Evolutionary conservation across 2,888 invertebrate genomes (phyloP).

Genomic region (Caenorhabditis sp.): DNA sequence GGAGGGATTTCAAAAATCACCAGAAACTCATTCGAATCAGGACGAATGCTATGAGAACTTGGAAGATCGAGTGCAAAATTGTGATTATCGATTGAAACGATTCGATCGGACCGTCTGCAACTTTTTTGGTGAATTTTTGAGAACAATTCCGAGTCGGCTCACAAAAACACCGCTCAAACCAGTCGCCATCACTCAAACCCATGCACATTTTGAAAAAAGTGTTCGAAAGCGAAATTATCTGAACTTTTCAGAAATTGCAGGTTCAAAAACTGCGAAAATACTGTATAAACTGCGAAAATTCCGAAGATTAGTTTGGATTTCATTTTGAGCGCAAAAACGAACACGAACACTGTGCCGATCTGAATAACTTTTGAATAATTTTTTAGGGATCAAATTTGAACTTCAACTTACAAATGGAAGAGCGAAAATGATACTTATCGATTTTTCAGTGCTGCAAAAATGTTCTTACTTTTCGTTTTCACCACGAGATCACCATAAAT

Average conservation of each 20-base stretch:
- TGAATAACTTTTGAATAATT: no score
- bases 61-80: slow-evolving; percentile 24
- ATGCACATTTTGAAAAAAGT: slow-evolving; percentile 12
- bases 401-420: slow-evolving; percentile 15
- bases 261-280: no score
- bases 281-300: slow-evolving; percentile 21
- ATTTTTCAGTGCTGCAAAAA: slow-evolving; percentile 12
- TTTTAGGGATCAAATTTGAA: background rate
- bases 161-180: slow-evolving; percentile 7
- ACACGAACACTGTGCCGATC: slow-evolving; percentile 14
- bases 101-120: slow-evolving; percentile 17
- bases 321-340: slow-evolving; percentile 21
- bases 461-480: no score
- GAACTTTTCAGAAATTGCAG: no score
- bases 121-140: background rate
- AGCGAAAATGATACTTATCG: slow-evolving; percentile 16
- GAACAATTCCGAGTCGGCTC: background rate
- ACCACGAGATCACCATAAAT: slow-evolving; percentile 9
- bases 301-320: slow-evolving; percentile 29
- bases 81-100: slow-evolving; percentile 27
- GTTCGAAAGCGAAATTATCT: slow-evolving; percentile 23
- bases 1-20: slow-evolving; percentile 9
- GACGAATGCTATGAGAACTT: slow-evolving; percentile 5
- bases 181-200: slow-evolving; percentile 13
- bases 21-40: slow-evolving; percentile 28